Base-by-base conservation (phyloP, 2,797 vertebrate genomes). In the Schizothorax lantsangensis region DNA sequence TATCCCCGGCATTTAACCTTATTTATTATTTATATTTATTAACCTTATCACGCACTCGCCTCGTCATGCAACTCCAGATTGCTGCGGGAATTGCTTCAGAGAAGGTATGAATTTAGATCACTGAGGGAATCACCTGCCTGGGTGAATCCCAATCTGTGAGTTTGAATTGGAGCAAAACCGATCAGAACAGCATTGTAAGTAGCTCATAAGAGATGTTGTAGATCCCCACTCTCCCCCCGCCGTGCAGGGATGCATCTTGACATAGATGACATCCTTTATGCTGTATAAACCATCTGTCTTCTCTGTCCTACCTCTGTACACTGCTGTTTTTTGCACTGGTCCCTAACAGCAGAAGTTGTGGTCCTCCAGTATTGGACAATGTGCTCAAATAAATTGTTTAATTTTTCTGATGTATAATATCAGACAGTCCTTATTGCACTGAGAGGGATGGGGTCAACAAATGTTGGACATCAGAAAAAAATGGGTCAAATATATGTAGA, bases 1-100 rank as follows among this genome's bases (percentile, higher is more conserved):
- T 73, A 73, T 43, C 54, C 54, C 26, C 12, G 2, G 68, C 23
- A 26, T 74, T 83, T 83, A 30, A 83, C 33, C 81, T 73, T n/a
- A 62, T 62, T 30, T 30, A 30, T 30, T 30, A 30, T 30, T 30
- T 30, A 30, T 30, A 30, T 30, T 30, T 30, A 30, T 83, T 83
- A 30, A 83, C 33, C 81, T 73, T n/a, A 62, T 62, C 69, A 36
- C 15, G n/a, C 38, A 45, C 54, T 26, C 38, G 8, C 33, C 30
- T 59, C 38, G 11, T 66, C 57, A 66, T n/a, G 19, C 82, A 75
- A 36, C 82, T 84, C 82, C 72, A 84, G 72, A 75, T 75, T 64
- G 40, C 72, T 75, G 54, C 0, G 1, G 26, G 71, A 84, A 75
- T 84, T 84, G 82, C 38, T 75, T 75, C 33, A 64, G 36, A 75